Percentiles rank a stretch among this genome's conserved stretches.
These are phyloP conservation scores for Herpailurus yagouaroundi DNA, from an alignment of 2,113 vertebrate genomes.

Conservation along the genomic window DNA sequence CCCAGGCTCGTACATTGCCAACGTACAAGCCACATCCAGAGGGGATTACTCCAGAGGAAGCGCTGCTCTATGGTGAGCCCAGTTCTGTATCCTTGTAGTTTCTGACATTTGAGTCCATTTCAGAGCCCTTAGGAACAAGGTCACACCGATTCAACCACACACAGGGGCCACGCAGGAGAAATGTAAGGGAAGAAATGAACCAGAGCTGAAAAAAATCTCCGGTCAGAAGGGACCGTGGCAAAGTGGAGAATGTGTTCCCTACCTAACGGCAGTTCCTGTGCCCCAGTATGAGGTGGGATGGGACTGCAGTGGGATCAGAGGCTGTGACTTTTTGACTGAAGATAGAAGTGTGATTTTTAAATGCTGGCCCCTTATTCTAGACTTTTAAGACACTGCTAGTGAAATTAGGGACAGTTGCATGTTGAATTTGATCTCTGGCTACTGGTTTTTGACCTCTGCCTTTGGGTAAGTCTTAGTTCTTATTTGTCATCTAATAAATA, in stretches of 20 bases:
- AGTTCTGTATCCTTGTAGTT: neutral
- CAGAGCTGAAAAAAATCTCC: neutral
- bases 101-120: neutral
- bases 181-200: neutral
- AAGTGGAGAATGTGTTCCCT: neutral
- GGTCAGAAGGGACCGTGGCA: neutral
- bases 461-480: neutral
- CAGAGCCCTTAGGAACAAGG: neutral
- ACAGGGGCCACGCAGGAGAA: neutral
- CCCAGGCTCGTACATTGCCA: neutral
- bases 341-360: neutral
- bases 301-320: neutral
- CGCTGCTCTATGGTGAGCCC: neutral
- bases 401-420: neutral
- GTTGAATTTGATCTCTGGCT: neutral
- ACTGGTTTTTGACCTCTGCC: neutral
- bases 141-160: neutral
- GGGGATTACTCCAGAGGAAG: neutral
- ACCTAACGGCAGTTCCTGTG: neutral
- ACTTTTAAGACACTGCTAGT: neutral
- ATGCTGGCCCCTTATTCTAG: neutral
- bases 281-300: neutral
- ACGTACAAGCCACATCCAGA: neutral
- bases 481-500: constrained; percentile 9
- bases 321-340: neutral